Evolutionary conservation across 2,797 vertebrate species (phyloP).

Genomic region (Poecilia wingei): DNA sequence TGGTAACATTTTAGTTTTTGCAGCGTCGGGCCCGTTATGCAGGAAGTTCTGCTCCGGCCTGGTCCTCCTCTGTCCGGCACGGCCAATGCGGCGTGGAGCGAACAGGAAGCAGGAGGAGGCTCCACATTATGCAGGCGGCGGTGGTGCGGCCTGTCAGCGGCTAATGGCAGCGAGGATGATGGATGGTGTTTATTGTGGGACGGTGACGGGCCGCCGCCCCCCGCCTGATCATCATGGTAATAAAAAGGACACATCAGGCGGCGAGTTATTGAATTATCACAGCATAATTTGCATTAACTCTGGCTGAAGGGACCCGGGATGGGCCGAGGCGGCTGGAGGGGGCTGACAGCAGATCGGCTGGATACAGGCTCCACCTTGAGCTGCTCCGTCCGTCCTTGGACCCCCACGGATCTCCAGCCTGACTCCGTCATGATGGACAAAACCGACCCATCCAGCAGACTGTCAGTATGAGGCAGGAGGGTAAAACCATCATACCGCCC

Average conservation of each 20-base stretch:
- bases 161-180: constrained; percentile 98
- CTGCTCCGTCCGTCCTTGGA: constrained; percentile 81
- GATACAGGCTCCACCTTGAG: constrained; percentile 84
- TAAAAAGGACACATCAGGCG: constrained; percentile 96
- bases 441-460: neutral
- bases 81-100: constrained; percentile 59
- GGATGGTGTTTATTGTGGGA: constrained; percentile 95
- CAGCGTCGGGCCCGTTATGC: neutral
- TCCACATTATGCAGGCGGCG: constrained; percentile 87
- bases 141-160: constrained; percentile 86
- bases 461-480: neutral
- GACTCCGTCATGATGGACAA: constrained; percentile 14
- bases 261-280: constrained; percentile 97
- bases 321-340: constrained; percentile 28
- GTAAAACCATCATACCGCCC: neutral
- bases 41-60: neutral
- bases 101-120: constrained; percentile 43
- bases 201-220: constrained; percentile 94
- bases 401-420: constrained; percentile 34
- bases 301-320: constrained; percentile 36
- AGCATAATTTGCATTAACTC: constrained; percentile 93
- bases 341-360: constrained; percentile 58
- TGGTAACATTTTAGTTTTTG: too few relatives aligned
- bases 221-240: constrained; percentile 95
- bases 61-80: neutral